Evolutionary conservation across 53 echinoderm and acorn worm genomes (phyloP).

Genomic region (Zoroaster sp.): DNA sequence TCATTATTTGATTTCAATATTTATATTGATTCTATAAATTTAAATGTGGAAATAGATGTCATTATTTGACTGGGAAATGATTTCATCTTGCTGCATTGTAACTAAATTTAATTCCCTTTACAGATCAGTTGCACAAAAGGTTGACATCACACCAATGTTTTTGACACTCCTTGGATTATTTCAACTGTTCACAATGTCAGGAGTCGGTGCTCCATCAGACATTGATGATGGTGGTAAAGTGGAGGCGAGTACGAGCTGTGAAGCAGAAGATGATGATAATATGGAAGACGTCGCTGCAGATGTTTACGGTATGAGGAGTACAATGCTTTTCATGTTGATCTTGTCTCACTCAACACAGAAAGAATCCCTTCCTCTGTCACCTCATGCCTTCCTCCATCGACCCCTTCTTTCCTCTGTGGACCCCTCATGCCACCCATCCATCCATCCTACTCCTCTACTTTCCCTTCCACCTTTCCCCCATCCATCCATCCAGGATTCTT

Average conservation of each 20-base stretch:
- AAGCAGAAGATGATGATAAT: conserved; percentile 8
- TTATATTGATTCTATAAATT: too few relatives aligned
- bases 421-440: not conserved
- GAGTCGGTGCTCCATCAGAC: not conserved
- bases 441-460: not conserved
- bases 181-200: conserved; percentile 42
- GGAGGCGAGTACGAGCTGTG: not conserved
- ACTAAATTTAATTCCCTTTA: not conserved
- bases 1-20: too few relatives aligned
- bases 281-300: conserved; percentile 55
- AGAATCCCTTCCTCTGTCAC: too few relatives aligned
- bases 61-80: too few relatives aligned
- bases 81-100: too few relatives aligned
- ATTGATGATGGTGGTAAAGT: not conserved
- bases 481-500: not conserved
- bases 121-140: not conserved
- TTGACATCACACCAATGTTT: conserved; percentile 11
- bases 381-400: not conserved
- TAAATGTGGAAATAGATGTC: too few relatives aligned
- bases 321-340: too few relatives aligned
- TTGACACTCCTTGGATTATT: conserved; percentile 36
- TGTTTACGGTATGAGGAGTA: conserved; percentile 40
- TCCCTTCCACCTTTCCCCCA: not conserved
- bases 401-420: too few relatives aligned
- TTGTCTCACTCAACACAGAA: not conserved